These are phyloP conservation scores for Rhineura floridana DNA, from an alignment of 2,113 vertebrate genomes.

Conservation along the genomic window DNA sequence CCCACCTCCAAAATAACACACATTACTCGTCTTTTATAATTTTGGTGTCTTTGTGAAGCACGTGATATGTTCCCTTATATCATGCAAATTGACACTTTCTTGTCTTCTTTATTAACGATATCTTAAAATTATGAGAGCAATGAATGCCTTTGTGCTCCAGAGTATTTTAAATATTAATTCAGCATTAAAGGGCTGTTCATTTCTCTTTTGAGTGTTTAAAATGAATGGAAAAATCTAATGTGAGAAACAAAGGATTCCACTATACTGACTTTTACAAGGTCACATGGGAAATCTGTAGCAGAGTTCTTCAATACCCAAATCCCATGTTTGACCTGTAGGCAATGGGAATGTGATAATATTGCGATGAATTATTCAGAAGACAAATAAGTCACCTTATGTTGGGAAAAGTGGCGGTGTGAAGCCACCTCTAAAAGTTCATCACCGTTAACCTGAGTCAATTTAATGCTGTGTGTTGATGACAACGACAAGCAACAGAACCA, in stretches of 20 bases:
- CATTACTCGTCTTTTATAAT: constrained; percentile 10
- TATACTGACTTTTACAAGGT: constrained; percentile 1
- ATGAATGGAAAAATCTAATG: constrained; percentile 39
- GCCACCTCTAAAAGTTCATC: not conserved
- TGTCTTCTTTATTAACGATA: constrained; percentile 34
- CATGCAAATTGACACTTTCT: constrained; percentile 45
- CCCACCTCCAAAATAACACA: not conserved
- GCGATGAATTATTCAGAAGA: not conserved
- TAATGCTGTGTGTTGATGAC: not conserved
- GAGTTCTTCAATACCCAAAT: not conserved
- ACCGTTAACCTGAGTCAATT: not conserved
- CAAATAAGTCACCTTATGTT: not conserved
- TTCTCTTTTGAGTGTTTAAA: constrained; percentile 35
- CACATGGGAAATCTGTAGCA: rapidly evolving
- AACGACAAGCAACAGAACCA: not conserved
- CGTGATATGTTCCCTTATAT: constrained; percentile 18
- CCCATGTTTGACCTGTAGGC: not conserved
- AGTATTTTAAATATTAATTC: constrained; percentile 54
- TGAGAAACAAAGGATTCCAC: constrained; percentile 5
- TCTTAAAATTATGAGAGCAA: constrained; percentile 34
- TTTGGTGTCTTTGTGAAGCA: not conserved
- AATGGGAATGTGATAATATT: not conserved
- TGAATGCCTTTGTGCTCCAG: constrained; percentile 18
- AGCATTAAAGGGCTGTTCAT: constrained; percentile 13
- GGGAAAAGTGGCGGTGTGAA: not conserved